Conservation (phyloP, 1,140 invertebrate genomes). For the Pseudomyrmex cubaensis region DNA sequence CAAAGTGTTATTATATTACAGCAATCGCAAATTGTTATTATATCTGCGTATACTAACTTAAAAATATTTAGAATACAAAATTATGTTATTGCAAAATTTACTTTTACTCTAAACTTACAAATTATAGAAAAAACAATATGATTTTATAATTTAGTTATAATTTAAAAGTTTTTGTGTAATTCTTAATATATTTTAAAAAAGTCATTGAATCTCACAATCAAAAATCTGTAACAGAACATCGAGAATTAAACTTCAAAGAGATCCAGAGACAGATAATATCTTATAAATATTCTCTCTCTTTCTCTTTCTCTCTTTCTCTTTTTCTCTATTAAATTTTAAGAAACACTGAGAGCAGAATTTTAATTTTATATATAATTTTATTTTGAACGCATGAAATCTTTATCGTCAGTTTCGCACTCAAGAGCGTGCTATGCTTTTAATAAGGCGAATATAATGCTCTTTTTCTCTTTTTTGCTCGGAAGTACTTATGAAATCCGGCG, state of each 20-base stretch:
- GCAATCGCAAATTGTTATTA: too few relatives aligned
- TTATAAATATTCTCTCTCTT: too few relatives aligned
- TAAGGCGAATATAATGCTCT: neutral
- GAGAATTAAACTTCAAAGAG: constrained; percentile 1
- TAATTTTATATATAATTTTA: constrained; percentile 22
- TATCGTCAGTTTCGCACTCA: neutral
- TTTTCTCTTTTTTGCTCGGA: constrained; percentile 46
- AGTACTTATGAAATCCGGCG: constrained; percentile 67
- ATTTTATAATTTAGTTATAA: too few relatives aligned
- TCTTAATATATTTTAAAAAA: neutral
- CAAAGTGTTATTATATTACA: too few relatives aligned
- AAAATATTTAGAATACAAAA: too few relatives aligned
- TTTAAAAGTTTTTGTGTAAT: too few relatives aligned
- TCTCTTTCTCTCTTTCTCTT: too few relatives aligned
- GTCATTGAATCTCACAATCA: neutral
- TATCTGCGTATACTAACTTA: too few relatives aligned
- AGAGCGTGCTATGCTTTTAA: constrained; percentile 11
- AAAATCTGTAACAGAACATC: neutral
- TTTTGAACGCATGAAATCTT: neutral
- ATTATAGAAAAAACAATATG: too few relatives aligned
- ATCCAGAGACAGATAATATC: neutral
- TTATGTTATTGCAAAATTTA: too few relatives aligned
- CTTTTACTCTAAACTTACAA: too few relatives aligned
- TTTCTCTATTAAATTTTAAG: neutral
- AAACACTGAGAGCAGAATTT: neutral